Evolutionary conservation across 2,113 vertebrate genomes (phyloP).

Genomic region (Phycodurus eques): DNA sequence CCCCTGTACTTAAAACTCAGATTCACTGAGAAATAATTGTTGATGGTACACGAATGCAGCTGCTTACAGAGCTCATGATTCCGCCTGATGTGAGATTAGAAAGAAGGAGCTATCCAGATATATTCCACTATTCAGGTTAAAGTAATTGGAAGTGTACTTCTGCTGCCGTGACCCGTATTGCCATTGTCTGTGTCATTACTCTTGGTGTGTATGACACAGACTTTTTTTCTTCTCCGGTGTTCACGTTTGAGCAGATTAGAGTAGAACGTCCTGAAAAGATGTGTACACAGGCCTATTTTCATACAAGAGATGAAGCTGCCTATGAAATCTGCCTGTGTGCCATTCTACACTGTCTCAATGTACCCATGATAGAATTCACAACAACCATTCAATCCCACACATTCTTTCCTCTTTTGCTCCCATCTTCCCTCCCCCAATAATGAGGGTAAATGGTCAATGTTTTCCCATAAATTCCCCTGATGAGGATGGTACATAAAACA

Average conservation of each 20-base stretch:
- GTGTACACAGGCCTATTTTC: conserved; percentile 40
- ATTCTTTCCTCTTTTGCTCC: conserved; percentile 26
- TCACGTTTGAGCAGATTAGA: not conserved
- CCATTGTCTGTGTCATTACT: not conserved
- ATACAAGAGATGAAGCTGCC: conserved; percentile 48
- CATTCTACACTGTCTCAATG: conserved; percentile 36
- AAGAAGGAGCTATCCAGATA: not conserved
- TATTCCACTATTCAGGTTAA: not conserved
- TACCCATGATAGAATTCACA: conserved; percentile 40
- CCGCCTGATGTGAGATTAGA: conserved; percentile 6
- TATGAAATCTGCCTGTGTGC: conserved; percentile 50
- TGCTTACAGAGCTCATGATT: conserved; percentile 14
- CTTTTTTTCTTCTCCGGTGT: not conserved
- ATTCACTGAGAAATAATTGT: not conserved
- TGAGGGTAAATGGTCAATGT: conserved; percentile 53
- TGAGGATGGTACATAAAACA: conserved; percentile 56
- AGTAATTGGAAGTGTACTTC: not conserved
- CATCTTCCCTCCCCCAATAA: conserved; percentile 49
- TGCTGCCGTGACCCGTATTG: not conserved
- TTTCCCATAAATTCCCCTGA: conserved; percentile 64
- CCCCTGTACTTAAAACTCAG: not conserved
- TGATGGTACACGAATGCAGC: not conserved
- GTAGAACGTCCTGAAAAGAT: conserved; percentile 40
- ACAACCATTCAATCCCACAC: conserved; percentile 20
- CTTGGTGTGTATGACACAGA: too few relatives aligned